These are phyloP conservation scores for Heliothis subflexa DNA, from an alignment of 1,140 invertebrate species.

Conservation along the genomic window DNA sequence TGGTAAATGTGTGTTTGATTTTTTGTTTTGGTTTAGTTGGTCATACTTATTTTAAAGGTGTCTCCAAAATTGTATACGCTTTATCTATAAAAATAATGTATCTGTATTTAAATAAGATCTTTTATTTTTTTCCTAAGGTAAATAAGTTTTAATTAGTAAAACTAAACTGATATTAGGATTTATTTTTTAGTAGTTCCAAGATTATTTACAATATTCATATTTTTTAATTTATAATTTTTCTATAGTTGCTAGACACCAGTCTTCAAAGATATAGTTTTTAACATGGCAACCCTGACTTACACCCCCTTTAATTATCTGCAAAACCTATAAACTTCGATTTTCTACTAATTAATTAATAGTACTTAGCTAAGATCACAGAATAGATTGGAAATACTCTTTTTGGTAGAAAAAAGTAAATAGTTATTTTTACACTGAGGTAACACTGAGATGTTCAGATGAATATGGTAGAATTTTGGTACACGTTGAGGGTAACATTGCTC, in stretches of 20 bases:
- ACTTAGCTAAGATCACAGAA: slow-evolving; percentile 45
- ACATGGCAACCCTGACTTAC: slow-evolving; percentile 62
- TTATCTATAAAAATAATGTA: too few relatives aligned
- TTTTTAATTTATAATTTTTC: not conserved
- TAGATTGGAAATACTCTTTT: slow-evolving; percentile 40
- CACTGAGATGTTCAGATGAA: slow-evolving; percentile 49
- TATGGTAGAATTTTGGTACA: slow-evolving; percentile 52
- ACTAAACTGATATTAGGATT: too few relatives aligned
- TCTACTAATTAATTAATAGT: slow-evolving; percentile 35
- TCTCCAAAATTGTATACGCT: not conserved
- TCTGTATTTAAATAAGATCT: too few relatives aligned
- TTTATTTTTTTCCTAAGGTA: too few relatives aligned
- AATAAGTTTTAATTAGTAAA: too few relatives aligned
- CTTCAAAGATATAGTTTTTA: slow-evolving; percentile 5
- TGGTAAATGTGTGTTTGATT: slow-evolving; percentile 45
- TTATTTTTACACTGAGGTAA: slow-evolving; percentile 52
- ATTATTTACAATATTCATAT: too few relatives aligned
- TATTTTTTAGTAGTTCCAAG: too few relatives aligned
- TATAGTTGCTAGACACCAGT: not conserved
- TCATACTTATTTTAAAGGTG: not conserved
- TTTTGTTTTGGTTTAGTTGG: slow-evolving; percentile 1
- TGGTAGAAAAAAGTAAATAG: slow-evolving; percentile 46
- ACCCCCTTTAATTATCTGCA: slow-evolving; percentile 44
- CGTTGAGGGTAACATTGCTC: slow-evolving; percentile 50
- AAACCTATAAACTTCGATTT: slow-evolving; percentile 31